These are phyloP conservation scores for Helicoverpa armigera DNA, from an alignment of 1,140 invertebrate species.

Conservation along the genomic window DNA sequence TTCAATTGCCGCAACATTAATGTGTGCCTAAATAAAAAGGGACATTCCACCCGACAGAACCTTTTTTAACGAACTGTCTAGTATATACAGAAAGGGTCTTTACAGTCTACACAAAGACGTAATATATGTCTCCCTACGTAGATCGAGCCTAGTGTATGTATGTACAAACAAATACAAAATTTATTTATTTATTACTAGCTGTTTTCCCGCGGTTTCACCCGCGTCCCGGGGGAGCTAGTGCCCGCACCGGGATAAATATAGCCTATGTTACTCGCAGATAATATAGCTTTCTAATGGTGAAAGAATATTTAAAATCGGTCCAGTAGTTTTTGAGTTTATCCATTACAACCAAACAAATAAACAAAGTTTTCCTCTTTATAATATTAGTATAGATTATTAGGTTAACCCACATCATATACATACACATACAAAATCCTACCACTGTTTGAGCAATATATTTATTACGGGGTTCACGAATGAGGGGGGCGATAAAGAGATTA, in stretches of 20 bases:
- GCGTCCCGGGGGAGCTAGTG: no score
- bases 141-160: background rate
- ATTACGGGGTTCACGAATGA: constrained; percentile 12
- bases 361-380: no score
- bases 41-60: background rate
- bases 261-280: no score
- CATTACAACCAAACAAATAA: no score
- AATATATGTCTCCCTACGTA: background rate
- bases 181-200: no score
- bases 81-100: background rate
- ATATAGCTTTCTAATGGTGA: no score
- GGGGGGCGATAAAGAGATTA: constrained; percentile 31
- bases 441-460: background rate
- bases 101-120: background rate
- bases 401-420: no score
- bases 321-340: no score
- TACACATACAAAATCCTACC: background rate
- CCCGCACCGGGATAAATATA: no score
- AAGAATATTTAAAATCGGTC: no score
- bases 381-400: no score
- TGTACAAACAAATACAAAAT: background rate
- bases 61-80: background rate
- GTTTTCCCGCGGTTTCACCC: no score
- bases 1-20: background rate
- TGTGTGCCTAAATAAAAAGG: background rate